phyloP scores from a whole-genome alignment of 2,888 invertebrate genomes.

The Hermaeophaga mercurialis region DNA sequence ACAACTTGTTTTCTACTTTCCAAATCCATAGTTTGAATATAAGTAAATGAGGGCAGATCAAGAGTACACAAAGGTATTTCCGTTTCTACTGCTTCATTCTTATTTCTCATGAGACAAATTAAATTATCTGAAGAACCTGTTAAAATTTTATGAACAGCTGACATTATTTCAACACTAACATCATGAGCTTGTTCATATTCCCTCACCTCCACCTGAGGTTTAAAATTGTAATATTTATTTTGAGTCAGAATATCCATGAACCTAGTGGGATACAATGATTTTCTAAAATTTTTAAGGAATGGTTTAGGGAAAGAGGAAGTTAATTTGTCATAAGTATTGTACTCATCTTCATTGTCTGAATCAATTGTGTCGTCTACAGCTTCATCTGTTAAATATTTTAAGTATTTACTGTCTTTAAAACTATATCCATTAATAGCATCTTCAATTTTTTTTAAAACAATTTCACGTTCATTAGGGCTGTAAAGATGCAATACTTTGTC shows the following conservation, averaged over 20 bases:
- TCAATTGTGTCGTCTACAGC: constrained; percentile 19
- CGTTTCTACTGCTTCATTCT: constrained; percentile 39
- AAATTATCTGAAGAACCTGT: constrained; percentile 40
- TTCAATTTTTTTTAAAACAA: constrained; percentile 64
- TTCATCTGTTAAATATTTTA: constrained; percentile 61
- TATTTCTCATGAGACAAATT: constrained; percentile 49
- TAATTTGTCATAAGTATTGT: constrained; percentile 22
- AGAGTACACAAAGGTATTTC: constrained; percentile 31
- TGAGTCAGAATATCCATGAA: constrained; percentile 73
- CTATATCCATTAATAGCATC: constrained; percentile 70
- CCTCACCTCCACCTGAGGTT: constrained; percentile 75
- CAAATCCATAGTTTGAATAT: constrained; percentile 49
- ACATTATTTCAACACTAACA: constrained; percentile 66
- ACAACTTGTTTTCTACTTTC: constrained; percentile 54
- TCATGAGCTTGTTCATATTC: constrained; percentile 64
- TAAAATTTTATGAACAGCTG: constrained; percentile 61
- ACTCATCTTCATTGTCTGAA: constrained; percentile 23
- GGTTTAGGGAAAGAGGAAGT: constrained; percentile 66
- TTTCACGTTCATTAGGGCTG: constrained; percentile 62
- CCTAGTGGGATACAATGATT: constrained; percentile 66
- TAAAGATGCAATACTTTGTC: constrained; percentile 68
- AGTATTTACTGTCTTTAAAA: constrained; percentile 63
- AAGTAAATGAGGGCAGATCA: constrained; percentile 51
- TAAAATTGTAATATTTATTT: constrained; percentile 65
- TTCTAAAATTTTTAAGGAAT: constrained; percentile 62